Conservation (phyloP, 2,113 vertebrate species). For the Amia ocellicauda region DNA sequence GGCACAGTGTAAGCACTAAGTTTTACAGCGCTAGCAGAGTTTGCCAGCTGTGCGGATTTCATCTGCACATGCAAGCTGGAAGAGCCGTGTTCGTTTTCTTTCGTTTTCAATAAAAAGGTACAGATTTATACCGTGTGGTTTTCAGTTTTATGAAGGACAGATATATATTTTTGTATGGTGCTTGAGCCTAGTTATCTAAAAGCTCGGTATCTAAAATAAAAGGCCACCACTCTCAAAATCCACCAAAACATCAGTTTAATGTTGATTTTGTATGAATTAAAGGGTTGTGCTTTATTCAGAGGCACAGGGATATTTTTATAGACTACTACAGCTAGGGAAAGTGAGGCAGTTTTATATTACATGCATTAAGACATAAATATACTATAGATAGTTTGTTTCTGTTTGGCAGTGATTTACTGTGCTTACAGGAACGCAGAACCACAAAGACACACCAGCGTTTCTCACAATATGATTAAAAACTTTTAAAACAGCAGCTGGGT, state of each 20-base stretch:
- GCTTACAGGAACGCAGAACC: not conserved
- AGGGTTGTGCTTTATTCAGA: too few species aligned
- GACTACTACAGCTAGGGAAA: too few species aligned
- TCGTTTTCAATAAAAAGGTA: not conserved
- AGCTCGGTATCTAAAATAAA: too few species aligned
- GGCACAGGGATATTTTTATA: too few species aligned
- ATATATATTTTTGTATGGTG: too few species aligned
- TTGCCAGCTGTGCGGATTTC: slow-evolving; percentile 25
- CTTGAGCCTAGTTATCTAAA: too few species aligned
- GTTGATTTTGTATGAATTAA: too few species aligned
- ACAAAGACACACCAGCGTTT: slow-evolving; percentile 10
- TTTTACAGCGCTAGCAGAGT: slow-evolving; percentile 25
- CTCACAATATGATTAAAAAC: slow-evolving; percentile 12
- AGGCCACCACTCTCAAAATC: too few species aligned
- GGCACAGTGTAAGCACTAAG: slow-evolving; percentile 8
- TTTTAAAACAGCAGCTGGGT: not conserved
- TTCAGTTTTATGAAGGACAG: too few species aligned
- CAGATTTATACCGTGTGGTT: too few species aligned
- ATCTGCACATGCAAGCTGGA: too few species aligned
- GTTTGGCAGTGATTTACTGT: slow-evolving; percentile 15
- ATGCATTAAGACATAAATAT: slow-evolving; percentile 9
- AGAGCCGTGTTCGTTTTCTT: slow-evolving; percentile 2
- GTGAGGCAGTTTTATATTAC: not conserved
- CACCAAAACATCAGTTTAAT: too few species aligned
- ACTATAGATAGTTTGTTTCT: slow-evolving; percentile 9